Base-by-base conservation (phyloP, 2,113 vertebrate species). In the Campylomormyrus numenius region DNA sequence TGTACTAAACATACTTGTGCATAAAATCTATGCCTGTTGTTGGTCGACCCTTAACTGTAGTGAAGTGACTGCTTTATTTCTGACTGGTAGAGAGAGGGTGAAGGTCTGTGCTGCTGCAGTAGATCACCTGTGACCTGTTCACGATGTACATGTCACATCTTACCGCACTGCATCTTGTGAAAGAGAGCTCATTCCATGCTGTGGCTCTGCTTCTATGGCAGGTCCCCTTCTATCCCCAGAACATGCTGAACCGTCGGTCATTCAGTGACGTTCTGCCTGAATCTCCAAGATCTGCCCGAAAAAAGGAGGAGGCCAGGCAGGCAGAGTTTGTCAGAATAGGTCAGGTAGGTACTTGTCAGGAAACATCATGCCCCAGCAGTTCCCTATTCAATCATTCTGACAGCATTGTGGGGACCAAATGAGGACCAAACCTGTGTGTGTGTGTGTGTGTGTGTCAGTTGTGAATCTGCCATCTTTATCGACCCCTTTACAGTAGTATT, bases 241-340 rank as follows among this genome's bases (percentile, higher is more conserved):
- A 99, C 95, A 98, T 99, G 98, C 96, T 99, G 74, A 99, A 99
- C 90, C 96, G 98, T 80, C 96, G 98, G n/a, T 99, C 98, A 39
- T 98, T 99, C 92, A 99, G 98, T n/a, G 98, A 99, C 6, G 98
- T 99, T 90, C 95, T 99, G 89, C 98, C 98, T 0, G 98, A 99
- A 91, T 99, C 98, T 0, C 98, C 98, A 52, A 99, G 98, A 94
- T 99, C 98, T 0, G 98, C 98, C 0, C 96, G 98, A 89, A 99
- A 99, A 92, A 99, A 98, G 91, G 98, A 99, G 90, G 98, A 99
- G 92, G 98, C 98, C 24, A 96, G 98, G 19, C 98, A 99, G 93
- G 98, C 98, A 0, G 98, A 99, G 90, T 99, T 99, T 92, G 97
- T 99, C 87, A 95, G 98, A 58, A 97, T 99, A 91, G 98, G 98